These are phyloP conservation scores for Phyllostomus discolor DNA, from an alignment of 2,113 vertebrate genomes.

Conservation along the genomic window DNA sequence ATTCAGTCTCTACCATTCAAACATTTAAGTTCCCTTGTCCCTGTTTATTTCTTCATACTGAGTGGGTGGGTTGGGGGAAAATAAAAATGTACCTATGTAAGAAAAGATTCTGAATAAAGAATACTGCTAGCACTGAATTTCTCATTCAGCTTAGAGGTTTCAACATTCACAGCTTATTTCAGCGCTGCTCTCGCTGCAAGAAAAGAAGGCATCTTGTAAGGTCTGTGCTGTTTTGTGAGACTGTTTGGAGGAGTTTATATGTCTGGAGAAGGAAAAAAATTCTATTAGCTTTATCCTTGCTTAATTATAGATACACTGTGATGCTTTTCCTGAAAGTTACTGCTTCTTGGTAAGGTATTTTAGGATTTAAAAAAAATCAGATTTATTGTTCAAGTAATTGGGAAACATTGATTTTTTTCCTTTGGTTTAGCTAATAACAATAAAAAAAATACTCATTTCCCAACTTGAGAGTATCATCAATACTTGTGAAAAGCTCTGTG, in stretches of 20 bases:
- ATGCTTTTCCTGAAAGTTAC: background rate
- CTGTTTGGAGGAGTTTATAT: background rate
- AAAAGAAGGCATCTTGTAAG: background rate
- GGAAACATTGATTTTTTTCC: background rate
- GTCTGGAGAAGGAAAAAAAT: background rate
- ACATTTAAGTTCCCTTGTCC: background rate
- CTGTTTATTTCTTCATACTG: background rate
- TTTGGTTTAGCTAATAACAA: background rate
- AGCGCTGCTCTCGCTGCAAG: background rate
- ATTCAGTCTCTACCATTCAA: background rate
- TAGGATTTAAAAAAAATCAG: background rate
- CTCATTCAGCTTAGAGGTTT: background rate
- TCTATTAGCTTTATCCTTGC: background rate
- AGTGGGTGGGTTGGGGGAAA: background rate
- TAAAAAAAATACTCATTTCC: background rate
- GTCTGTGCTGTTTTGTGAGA: background rate
- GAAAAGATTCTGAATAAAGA: background rate
- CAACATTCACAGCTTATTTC: background rate
- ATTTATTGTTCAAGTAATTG: background rate
- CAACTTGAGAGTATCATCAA: background rate
- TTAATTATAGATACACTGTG: background rate
- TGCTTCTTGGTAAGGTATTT: background rate
- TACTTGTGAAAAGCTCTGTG: background rate
- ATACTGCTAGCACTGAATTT: background rate
- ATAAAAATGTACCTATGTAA: background rate